These are phyloP conservation scores for Danaus melanippus DNA, from an alignment of 1,140 invertebrate genomes.

Conservation along the genomic window DNA sequence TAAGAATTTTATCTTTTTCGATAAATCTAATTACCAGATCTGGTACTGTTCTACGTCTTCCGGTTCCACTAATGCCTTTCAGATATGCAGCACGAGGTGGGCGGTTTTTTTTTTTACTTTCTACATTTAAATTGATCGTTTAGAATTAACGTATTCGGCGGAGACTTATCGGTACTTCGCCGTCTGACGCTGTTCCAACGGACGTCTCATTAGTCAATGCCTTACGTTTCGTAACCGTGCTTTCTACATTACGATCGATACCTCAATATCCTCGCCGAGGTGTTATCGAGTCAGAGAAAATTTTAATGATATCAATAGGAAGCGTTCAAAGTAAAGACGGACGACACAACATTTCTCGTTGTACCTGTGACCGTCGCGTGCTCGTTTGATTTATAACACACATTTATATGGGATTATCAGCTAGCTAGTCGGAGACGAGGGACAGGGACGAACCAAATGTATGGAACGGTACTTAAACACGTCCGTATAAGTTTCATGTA, in stretches of 20 bases:
- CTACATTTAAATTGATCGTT: slow-evolving; percentile 25
- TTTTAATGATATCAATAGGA: slow-evolving; percentile 62
- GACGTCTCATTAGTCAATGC: slow-evolving; percentile 38
- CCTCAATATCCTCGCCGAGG: slow-evolving; percentile 50
- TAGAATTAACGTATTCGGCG: slow-evolving; percentile 27
- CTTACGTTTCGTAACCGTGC: slow-evolving; percentile 36
- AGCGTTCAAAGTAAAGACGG: slow-evolving; percentile 53
- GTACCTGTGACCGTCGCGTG: slow-evolving; percentile 41
- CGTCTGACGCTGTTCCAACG: slow-evolving; percentile 29
- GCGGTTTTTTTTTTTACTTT: slow-evolving; percentile 41
- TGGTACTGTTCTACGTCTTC: slow-evolving; percentile 46
- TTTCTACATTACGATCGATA: slow-evolving; percentile 47
- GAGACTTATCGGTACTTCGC: slow-evolving; percentile 24
- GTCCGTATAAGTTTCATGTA: too few relatives aligned
- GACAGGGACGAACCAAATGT: too few relatives aligned
- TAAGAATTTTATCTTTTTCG: slow-evolving; percentile 41
- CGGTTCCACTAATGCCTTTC: slow-evolving; percentile 32
- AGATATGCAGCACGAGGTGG: slow-evolving; percentile 40
- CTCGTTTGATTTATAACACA: slow-evolving; percentile 51
- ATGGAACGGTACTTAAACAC: too few relatives aligned
- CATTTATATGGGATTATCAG: slow-evolving; percentile 68
- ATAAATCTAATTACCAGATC: slow-evolving; percentile 55
- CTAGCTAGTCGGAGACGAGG: slow-evolving; percentile 39
- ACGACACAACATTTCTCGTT: slow-evolving; percentile 41
- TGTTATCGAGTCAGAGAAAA: slow-evolving; percentile 34